Evolutionary conservation across 2,113 vertebrate genomes (phyloP).

Genomic region (Progne subis): DNA sequence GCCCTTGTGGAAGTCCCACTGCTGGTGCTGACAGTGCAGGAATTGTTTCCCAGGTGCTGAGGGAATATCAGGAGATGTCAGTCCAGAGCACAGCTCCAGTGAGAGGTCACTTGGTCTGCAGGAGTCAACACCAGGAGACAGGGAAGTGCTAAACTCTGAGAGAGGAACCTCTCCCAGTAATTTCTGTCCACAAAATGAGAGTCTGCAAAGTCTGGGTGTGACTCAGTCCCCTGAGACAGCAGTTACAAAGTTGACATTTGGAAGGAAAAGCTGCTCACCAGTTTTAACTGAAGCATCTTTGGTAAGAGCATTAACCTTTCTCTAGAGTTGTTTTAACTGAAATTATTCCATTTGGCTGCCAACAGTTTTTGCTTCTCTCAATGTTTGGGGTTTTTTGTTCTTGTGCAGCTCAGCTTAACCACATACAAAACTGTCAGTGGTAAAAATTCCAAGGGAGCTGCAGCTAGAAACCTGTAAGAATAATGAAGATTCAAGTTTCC

Average conservation of each 20-base stretch:
- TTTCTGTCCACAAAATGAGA: not conserved
- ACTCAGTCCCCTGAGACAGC: not conserved
- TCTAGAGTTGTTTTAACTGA: not conserved
- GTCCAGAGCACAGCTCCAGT: not conserved
- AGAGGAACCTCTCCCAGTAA: not conserved
- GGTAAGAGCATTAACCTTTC: constrained; percentile 59
- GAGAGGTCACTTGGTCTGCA: constrained; percentile 39
- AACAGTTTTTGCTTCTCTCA: not conserved
- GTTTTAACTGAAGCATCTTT: constrained; percentile 27
- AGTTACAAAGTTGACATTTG: not conserved
- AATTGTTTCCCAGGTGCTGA: constrained; percentile 64
- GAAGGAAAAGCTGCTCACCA: constrained; percentile 56
- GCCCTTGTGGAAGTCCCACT: not conserved
- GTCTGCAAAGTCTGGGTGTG: not conserved
- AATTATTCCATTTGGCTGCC: not conserved
- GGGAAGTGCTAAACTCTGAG: not conserved
- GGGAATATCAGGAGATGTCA: constrained; percentile 21
- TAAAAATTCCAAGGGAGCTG: constrained; percentile 5
- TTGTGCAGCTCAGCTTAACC: constrained; percentile 28
- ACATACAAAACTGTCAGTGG: not conserved
- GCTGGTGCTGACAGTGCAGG: not conserved
- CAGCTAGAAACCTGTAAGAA: not conserved
- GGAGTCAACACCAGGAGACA: constrained; percentile 25
- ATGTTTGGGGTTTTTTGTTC: not conserved
- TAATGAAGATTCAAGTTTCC: constrained; percentile 12